phyloP scores from a whole-genome alignment of 1,140 invertebrate genomes.

The Drosophila fuyamai region DNA sequence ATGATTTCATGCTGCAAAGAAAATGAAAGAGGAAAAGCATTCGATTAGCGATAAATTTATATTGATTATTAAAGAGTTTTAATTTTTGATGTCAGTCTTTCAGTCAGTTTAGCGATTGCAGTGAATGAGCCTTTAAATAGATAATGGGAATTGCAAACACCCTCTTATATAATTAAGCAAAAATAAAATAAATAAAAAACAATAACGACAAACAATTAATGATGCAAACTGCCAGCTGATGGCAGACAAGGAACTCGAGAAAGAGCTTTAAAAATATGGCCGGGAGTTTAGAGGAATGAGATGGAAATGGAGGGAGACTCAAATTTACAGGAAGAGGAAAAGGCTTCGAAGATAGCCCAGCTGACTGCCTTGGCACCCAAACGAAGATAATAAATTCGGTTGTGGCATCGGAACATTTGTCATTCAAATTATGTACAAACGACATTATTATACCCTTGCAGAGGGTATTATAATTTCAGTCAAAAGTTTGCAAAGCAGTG shows the following conservation, averaged over 20 bases:
- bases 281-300: not conserved
- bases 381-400: conserved; percentile 62
- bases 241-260: conserved; percentile 10
- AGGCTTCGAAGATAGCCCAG: conserved; percentile 1
- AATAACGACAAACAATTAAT: conserved; percentile 42
- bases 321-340: not conserved
- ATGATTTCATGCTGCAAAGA: conserved; percentile 63
- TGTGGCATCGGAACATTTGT: conserved; percentile 60
- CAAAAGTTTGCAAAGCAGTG: too few relatives aligned
- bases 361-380: conserved; percentile 11
- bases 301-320: not conserved
- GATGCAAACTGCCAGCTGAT: conserved; percentile 31
- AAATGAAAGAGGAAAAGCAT: not conserved
- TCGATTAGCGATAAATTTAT: not conserved
- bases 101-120: not conserved
- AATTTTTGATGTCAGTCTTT: not conserved
- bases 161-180: conserved; percentile 52
- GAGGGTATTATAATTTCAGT: too few relatives aligned
- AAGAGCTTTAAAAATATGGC: not conserved
- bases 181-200: conserved; percentile 31
- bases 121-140: not conserved
- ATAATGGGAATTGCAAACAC: not conserved
- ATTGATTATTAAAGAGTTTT: not conserved
- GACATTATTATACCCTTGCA: conserved; percentile 47
- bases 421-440: conserved; percentile 74